phyloP scores from a whole-genome alignment of 2,888 invertebrate species.

The Dimorphilus gyrociliatus region DNA sequence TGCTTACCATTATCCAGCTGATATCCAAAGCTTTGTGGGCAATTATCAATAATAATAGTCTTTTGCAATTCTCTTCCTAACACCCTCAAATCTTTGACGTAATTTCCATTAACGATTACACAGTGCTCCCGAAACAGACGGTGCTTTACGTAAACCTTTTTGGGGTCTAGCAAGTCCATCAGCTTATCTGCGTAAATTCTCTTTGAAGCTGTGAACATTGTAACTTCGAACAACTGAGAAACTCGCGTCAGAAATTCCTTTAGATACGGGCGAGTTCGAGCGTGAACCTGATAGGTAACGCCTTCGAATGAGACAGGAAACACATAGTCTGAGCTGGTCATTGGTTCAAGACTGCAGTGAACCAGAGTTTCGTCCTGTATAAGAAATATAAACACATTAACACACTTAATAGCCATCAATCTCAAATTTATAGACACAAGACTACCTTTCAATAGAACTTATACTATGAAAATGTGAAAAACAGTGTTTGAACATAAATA shows the following conservation, averaged over 20 bases:
- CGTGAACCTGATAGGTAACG: constrained; percentile 63
- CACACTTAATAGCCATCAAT: background rate
- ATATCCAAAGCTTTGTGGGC: constrained; percentile 80
- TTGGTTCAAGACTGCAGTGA: constrained; percentile 77
- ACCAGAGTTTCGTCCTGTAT: constrained; percentile 80
- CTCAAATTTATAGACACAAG: background rate
- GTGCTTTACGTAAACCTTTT: constrained; percentile 45
- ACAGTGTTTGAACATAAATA: too few relatives aligned
- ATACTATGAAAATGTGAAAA: too few relatives aligned
- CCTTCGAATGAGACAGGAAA: constrained; percentile 84
- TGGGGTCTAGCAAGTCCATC: constrained; percentile 73
- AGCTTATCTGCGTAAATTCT: constrained; percentile 84
- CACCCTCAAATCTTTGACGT: constrained; percentile 83
- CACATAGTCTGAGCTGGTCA: constrained; percentile 77
- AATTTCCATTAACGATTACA: constrained; percentile 82
- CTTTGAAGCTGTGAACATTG: constrained; percentile 86
- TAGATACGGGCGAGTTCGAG: constrained; percentile 73
- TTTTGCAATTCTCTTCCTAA: constrained; percentile 75
- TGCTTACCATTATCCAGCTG: too few relatives aligned
- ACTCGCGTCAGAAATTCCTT: constrained; percentile 77
- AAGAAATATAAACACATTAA: constrained; percentile 5
- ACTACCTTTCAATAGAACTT: background rate
- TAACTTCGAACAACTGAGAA: constrained; percentile 72
- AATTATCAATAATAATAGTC: constrained; percentile 72
- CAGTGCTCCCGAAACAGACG: constrained; percentile 88